Conservation (phyloP, 1,140 invertebrate genomes). For the Atta cephalotes region DNA sequence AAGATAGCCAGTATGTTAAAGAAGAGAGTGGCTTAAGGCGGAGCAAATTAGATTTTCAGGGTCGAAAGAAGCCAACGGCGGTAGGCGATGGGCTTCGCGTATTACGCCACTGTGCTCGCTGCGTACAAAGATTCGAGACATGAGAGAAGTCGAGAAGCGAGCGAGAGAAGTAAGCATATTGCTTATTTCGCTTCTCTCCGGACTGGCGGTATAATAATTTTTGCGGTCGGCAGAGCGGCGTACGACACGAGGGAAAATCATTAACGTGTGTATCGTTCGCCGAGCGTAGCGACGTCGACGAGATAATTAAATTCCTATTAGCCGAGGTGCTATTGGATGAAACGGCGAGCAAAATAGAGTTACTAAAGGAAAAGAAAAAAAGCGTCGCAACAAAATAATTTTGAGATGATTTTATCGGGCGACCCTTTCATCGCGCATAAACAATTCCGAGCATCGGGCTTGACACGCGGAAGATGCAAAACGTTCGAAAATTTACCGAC, state of each 20-base stretch:
- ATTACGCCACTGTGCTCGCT: constrained; percentile 20
- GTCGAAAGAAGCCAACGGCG: constrained; percentile 31
- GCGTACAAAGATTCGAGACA: neutral
- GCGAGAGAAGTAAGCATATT: neutral
- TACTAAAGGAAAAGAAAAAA: neutral
- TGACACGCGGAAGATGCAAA: neutral
- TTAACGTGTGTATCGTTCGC: constrained; percentile 34
- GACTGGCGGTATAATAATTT: constrained; percentile 56
- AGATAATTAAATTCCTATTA: constrained; percentile 61
- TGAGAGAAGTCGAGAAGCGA: neutral
- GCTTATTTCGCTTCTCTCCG: constrained; percentile 26
- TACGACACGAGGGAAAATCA: constrained; percentile 45
- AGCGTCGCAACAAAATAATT: neutral
- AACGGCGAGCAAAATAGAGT: constrained; percentile 16
- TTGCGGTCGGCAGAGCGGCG: constrained; percentile 28
- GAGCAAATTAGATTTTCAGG: constrained; percentile 52
- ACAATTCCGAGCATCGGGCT: neutral
- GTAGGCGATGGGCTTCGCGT: constrained; percentile 19
- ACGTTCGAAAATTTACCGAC: neutral
- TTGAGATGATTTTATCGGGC: neutral
- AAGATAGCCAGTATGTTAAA: constrained; percentile 18
- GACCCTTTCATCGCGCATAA: neutral
- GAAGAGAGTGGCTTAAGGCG: constrained; percentile 10
- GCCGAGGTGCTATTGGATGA: constrained; percentile 15
- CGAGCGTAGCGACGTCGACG: constrained; percentile 39